phyloP scores from a whole-genome alignment of 2,888 invertebrate genomes.

The Lithophane semibrunnea region DNA sequence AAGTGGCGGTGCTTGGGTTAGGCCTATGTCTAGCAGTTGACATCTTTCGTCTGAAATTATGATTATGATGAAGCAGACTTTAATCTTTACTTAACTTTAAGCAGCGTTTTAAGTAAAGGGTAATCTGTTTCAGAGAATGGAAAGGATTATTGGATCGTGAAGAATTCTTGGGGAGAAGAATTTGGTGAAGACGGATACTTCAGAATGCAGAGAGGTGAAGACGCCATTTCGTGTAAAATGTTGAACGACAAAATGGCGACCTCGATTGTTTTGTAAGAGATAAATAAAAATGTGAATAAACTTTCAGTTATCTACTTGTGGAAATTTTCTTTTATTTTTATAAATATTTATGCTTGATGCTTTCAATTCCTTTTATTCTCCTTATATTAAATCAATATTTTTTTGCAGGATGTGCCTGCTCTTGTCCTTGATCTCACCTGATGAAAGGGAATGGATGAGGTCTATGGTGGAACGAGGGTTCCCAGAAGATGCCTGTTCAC shows the following conservation, averaged over 20 bases:
- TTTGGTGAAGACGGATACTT: constrained; percentile 8
- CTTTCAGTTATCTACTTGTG: neutral
- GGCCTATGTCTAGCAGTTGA: no score
- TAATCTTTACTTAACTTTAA: no score
- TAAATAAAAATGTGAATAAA: neutral
- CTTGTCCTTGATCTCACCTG: no score
- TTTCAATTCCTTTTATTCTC: neutral
- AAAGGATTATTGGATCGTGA: constrained; percentile 5
- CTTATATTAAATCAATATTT: no score
- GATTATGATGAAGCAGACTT: no score
- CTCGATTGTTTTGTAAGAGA: constrained; percentile 1
- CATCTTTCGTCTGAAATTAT: no score
- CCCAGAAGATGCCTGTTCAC: no score
- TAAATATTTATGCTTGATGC: neutral
- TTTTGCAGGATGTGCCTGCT: no score
- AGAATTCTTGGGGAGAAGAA: constrained; percentile 10
- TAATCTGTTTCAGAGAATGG: constrained; percentile 6
- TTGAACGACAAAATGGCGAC: neutral
- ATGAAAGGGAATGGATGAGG: no score
- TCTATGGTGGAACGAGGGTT: no score
- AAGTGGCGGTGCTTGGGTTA: no score
- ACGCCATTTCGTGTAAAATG: constrained; percentile 13
- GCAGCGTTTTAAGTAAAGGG: neutral
- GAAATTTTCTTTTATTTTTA: neutral
- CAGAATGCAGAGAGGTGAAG: constrained; percentile 11